phyloP scores from a whole-genome alignment of 2,797 vertebrate species.

The Clarias platycephalus region DNA sequence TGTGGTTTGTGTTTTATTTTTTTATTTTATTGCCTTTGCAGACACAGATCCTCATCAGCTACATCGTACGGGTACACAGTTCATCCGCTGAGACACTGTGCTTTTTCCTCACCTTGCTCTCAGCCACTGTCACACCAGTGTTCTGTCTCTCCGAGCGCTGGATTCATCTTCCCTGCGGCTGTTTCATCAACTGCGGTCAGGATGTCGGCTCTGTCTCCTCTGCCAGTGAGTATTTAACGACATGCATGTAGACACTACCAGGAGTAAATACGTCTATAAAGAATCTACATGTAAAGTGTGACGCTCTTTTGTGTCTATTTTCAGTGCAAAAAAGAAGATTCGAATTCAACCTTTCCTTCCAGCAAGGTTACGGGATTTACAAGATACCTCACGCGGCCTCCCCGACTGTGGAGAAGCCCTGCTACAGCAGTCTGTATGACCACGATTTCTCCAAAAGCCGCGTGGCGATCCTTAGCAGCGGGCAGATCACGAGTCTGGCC shows the following conservation, averaged over 20 bases:
- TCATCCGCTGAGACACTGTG: slow-evolving; percentile 82
- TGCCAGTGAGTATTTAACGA: slow-evolving; percentile 69
- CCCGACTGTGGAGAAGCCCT: slow-evolving; percentile 68
- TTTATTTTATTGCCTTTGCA: slow-evolving; percentile 67
- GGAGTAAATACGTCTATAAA: not conserved
- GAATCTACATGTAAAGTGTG: not conserved
- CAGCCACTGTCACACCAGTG: slow-evolving; percentile 84
- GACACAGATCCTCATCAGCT: slow-evolving; percentile 84
- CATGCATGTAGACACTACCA: not conserved
- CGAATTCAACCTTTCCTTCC: slow-evolving; percentile 91
- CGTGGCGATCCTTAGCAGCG: slow-evolving; percentile 63
- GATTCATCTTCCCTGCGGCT: slow-evolving; percentile 95
- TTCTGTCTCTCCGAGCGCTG: slow-evolving; percentile 91
- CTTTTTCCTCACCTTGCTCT: slow-evolving; percentile 90
- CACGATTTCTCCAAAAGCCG: slow-evolving; percentile 65
- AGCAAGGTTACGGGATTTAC: slow-evolving; percentile 87
- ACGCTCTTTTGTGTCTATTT: slow-evolving; percentile 37
- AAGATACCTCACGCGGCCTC: slow-evolving; percentile 79
- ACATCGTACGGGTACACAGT: slow-evolving; percentile 77
- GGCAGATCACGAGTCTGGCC: slow-evolving; percentile 58
- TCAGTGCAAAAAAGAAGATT: slow-evolving; percentile 84
- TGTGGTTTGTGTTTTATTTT: not conserved
- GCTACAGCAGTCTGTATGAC: slow-evolving; percentile 76
- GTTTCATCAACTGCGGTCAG: slow-evolving; percentile 90
- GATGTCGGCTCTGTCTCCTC: slow-evolving; percentile 67